Evolutionary conservation across 2,113 vertebrate genomes (phyloP).

Genomic region (Grantiella picta): DNA sequence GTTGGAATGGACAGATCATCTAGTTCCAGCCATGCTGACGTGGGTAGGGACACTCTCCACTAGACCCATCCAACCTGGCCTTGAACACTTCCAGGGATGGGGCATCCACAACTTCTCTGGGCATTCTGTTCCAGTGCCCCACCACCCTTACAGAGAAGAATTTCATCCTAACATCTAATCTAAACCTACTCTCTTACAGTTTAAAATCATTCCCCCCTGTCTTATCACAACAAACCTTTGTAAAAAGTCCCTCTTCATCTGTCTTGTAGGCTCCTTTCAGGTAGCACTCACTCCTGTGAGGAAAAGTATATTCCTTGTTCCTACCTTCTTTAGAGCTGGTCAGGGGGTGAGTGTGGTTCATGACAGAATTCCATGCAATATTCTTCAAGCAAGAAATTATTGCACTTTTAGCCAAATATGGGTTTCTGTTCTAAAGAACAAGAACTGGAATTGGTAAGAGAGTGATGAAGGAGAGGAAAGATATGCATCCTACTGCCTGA

Average conservation of each 20-base stretch:
- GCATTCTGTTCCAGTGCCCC: background rate
- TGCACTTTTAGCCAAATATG: background rate
- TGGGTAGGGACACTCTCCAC: background rate
- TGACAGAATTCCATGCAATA: background rate
- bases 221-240: background rate
- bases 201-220: background rate
- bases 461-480: background rate
- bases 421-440: background rate
- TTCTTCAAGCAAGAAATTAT: background rate
- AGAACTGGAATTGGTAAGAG: background rate
- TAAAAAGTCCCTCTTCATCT: background rate
- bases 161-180: background rate
- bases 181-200: background rate
- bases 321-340: background rate
- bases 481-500: background rate
- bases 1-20: background rate
- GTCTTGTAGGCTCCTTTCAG: background rate
- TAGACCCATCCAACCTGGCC: background rate
- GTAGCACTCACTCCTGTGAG: background rate
- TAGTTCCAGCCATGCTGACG: background rate
- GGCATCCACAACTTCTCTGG: background rate
- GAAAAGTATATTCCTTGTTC: background rate
- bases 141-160: background rate
- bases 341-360: background rate
- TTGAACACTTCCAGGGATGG: background rate